Evolutionary conservation across 2,113 vertebrate genomes (phyloP).

Genomic region (Meles meles): DNA sequence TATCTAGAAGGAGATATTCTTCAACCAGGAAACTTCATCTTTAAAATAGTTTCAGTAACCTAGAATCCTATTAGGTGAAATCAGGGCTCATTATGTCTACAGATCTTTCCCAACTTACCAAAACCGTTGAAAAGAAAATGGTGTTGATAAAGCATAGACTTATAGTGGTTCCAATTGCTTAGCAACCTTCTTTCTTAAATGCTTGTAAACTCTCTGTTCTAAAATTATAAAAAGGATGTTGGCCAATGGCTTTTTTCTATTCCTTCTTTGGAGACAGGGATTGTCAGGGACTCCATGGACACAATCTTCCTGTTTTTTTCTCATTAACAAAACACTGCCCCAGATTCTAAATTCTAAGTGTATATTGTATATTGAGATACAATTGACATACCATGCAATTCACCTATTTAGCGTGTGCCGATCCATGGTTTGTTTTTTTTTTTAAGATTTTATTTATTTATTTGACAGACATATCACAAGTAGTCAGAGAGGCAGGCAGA

Average conservation of each 20-base stretch:
- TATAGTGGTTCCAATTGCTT: background rate
- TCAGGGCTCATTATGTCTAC: background rate
- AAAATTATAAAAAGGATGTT: background rate
- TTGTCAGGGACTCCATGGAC: background rate
- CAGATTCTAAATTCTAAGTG: background rate
- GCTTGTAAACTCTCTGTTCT: background rate
- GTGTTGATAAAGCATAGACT: background rate
- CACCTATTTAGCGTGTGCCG: background rate
- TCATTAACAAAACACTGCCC: background rate
- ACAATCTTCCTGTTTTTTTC: background rate
- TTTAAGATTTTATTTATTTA: too few relatives aligned
- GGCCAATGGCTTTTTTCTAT: background rate
- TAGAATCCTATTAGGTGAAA: background rate
- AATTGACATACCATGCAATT: background rate
- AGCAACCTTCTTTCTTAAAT: background rate
- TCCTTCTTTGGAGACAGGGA: background rate
- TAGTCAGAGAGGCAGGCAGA: too few relatives aligned
- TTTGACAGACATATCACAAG: too few relatives aligned
- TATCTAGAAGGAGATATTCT: conserved; percentile 21
- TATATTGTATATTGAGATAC: background rate
- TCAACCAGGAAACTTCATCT: background rate
- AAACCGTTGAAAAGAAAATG: background rate
- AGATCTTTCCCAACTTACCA: background rate
- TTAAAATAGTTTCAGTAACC: background rate
- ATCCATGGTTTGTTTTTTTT: background rate